A percentile compares a stretch with the other conserved stretches of the same genome.
phyloP scores from a whole-genome alignment of 2,113 vertebrate species.

The Rhizomys pruinosus region DNA sequence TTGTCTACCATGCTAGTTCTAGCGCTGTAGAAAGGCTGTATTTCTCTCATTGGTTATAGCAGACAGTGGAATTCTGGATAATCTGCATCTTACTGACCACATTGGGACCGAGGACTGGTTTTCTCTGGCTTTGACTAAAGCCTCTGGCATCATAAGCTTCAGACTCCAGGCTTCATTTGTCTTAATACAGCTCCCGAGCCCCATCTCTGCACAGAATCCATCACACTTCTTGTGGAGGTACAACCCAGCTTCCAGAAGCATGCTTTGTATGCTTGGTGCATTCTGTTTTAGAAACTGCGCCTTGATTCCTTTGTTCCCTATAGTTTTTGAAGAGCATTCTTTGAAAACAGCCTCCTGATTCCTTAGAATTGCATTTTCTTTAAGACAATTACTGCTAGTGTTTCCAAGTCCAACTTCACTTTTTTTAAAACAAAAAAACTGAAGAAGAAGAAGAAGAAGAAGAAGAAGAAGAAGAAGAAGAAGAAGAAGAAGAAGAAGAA shows the following conservation, averaged over 20 bases:
- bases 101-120: background rate
- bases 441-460: background rate
- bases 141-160: background rate
- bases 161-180: background rate
- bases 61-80: background rate
- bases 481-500: background rate
- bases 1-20: background rate
- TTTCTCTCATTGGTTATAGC: background rate
- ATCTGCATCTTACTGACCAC: background rate
- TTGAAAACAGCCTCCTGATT: constrained; percentile 26
- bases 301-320: constrained; percentile 19
- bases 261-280: background rate
- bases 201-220: background rate
- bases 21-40: background rate
- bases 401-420: constrained; percentile 62
- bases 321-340: constrained; percentile 33
- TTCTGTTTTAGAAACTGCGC: background rate
- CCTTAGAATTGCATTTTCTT: constrained; percentile 44
- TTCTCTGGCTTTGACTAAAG: background rate
- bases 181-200: background rate
- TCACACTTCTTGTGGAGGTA: background rate
- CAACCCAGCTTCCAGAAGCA: background rate
- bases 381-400: constrained; percentile 57
- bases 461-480: background rate
- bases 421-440: constrained; percentile 18